Conservation (phyloP, 1,140 invertebrate species). For the Hyles vespertilio region DNA sequence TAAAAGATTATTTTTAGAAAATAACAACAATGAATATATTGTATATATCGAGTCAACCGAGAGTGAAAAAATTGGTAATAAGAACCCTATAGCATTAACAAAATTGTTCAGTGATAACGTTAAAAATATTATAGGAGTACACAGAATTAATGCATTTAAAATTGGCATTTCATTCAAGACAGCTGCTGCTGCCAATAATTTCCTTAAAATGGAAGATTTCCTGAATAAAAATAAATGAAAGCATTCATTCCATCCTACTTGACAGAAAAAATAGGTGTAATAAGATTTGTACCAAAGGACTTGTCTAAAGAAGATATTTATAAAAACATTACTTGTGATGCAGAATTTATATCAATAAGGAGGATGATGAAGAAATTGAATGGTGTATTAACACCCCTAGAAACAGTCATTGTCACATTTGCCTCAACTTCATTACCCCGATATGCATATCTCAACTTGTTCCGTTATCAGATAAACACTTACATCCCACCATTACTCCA, state of each 20-base stretch:
- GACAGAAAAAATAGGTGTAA: slow-evolving; percentile 11
- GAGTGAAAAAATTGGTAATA: slow-evolving; percentile 19
- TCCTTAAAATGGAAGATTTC: slow-evolving; percentile 14
- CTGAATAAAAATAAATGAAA: slow-evolving; percentile 14
- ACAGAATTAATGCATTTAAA: slow-evolving; percentile 4
- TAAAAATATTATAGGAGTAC: slow-evolving; percentile 3
- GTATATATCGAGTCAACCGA: slow-evolving; percentile 15
- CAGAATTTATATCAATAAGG: slow-evolving; percentile 15
- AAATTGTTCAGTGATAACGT: slow-evolving; percentile 3
- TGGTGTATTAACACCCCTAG: slow-evolving; percentile 7
- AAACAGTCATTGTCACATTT: slow-evolving; percentile 15
- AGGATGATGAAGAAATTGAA: slow-evolving; percentile 16
- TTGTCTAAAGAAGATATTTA: slow-evolving; percentile 15
- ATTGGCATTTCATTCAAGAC: slow-evolving; percentile 8
- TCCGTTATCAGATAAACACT: slow-evolving; percentile 10
- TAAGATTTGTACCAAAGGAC: slow-evolving; percentile 17
- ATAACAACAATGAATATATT: slow-evolving; percentile 6
- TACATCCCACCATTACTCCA: slow-evolving; percentile 21
- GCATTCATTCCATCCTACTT: slow-evolving; percentile 16
- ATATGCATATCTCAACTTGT: slow-evolving; percentile 14
- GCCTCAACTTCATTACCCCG: slow-evolving; percentile 8
- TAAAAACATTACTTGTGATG: slow-evolving; percentile 17
- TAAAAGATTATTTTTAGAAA: slow-evolving; percentile 16
- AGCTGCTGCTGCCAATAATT: slow-evolving; percentile 15
- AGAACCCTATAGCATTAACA: slow-evolving; percentile 16